Conservation (phyloP, 2,888 invertebrate genomes). For the Zele albiditarsus region DNA sequence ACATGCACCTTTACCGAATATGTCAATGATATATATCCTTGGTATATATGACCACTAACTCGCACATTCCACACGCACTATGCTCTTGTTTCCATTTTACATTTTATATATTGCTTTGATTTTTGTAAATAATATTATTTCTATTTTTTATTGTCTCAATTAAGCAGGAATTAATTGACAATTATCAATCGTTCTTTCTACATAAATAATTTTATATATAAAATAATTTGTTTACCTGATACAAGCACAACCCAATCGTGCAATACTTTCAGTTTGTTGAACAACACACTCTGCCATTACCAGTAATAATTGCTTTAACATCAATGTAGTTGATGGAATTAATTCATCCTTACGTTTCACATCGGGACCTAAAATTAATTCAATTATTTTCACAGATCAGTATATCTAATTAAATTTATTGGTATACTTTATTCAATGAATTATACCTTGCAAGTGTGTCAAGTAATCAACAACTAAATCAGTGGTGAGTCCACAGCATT, state of each 20-base stretch:
- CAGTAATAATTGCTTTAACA: conserved; percentile 88
- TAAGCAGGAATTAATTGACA: background rate
- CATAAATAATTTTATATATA: background rate
- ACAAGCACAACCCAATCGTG: conserved; percentile 93
- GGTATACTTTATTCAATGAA: background rate
- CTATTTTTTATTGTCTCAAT: background rate
- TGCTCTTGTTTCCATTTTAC: conserved; percentile 4
- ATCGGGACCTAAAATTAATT: conserved; percentile 58
- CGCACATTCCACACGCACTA: conserved; percentile 32
- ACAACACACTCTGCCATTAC: conserved; percentile 93
- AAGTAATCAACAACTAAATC: conserved; percentile 92
- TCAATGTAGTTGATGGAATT: conserved; percentile 78
- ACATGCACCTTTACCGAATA: conserved; percentile 59
- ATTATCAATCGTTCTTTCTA: background rate
- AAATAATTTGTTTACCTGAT: conserved; percentile 75
- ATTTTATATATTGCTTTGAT: background rate
- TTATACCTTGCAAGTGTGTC: conserved; percentile 80
- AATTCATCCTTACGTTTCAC: conserved; percentile 61
- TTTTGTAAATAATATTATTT: background rate
- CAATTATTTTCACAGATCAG: background rate
- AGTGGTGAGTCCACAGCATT: conserved; percentile 93
- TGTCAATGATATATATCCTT: conserved; percentile 47
- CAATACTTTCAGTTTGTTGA: conserved; percentile 91
- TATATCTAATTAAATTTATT: background rate
- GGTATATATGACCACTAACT: conserved; percentile 23